phyloP scores from a whole-genome alignment of 2,113 vertebrate species.

The Epinephelus fuscoguttatus region DNA sequence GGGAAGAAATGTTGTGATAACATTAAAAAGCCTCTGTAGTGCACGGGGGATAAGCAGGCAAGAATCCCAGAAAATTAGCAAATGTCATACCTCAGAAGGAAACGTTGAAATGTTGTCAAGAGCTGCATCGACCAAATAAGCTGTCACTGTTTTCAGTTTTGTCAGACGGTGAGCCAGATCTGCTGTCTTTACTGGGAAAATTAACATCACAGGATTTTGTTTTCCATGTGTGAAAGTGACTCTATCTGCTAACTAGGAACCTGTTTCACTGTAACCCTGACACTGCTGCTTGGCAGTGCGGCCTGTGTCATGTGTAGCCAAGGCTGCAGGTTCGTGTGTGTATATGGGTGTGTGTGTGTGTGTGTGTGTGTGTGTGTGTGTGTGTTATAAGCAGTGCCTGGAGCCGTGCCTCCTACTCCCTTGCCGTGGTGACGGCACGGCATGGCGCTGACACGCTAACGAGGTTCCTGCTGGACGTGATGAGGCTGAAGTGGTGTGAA shows the following conservation, averaged over 20 bases:
- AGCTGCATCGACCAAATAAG: slow-evolving; percentile 5
- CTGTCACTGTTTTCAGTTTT: slow-evolving; percentile 3
- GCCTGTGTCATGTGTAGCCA: slow-evolving; percentile 36
- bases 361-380: background rate
- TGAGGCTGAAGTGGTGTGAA: slow-evolving; percentile 64
- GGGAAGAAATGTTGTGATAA: slow-evolving; percentile 40
- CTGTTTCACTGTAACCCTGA: slow-evolving; percentile 46
- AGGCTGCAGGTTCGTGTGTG: slow-evolving; percentile 23
- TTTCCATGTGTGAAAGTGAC: slow-evolving; percentile 39
- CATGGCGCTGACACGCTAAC: slow-evolving; percentile 59
- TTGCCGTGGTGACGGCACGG: slow-evolving; percentile 28
- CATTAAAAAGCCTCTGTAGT: slow-evolving; percentile 42
- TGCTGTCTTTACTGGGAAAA: background rate
- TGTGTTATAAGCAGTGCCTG: slow-evolving; percentile 22
- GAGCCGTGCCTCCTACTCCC: slow-evolving; percentile 50
- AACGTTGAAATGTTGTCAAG: slow-evolving; percentile 9
- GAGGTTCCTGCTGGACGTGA: slow-evolving; percentile 63
- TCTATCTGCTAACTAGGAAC: slow-evolving; percentile 52
- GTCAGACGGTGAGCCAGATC: background rate
- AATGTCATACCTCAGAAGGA: slow-evolving; percentile 30
- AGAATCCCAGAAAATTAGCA: slow-evolving; percentile 42
- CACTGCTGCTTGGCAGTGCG: slow-evolving; percentile 34
- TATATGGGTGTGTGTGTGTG: slow-evolving; percentile 23
- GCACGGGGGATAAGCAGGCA: slow-evolving; percentile 6
- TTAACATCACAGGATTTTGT: background rate